Conservation (phyloP, 2,113 vertebrate genomes). For the Nerophis ophidion region DNA sequence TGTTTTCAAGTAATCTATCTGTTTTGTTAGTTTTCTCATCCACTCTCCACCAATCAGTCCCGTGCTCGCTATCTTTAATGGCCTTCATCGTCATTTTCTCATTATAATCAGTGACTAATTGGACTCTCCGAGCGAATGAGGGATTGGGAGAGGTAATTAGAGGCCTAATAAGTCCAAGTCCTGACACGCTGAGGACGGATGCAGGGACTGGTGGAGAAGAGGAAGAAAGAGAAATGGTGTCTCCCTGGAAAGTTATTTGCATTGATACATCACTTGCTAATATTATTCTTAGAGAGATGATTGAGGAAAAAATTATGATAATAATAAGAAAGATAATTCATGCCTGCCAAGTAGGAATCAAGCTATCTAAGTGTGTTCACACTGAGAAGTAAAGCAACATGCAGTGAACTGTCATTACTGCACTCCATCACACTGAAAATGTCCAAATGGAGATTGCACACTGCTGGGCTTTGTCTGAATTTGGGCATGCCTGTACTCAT, state of each 20-base stretch:
- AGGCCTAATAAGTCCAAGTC: conserved; percentile 62
- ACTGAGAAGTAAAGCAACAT: too few species aligned
- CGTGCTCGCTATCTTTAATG: conserved; percentile 60
- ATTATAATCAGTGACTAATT: conserved; percentile 71
- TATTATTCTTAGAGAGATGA: conserved; percentile 38
- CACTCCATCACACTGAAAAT: too few species aligned
- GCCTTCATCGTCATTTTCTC: conserved; percentile 65
- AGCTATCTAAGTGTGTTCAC: too few species aligned
- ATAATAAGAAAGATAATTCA: conserved; percentile 22
- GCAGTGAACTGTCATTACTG: too few species aligned
- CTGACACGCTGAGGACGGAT: conserved; percentile 61
- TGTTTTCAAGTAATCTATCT: conserved; percentile 1
- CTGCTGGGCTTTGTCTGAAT: too few species aligned
- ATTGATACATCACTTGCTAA: conserved; percentile 38
- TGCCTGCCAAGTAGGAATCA: too few species aligned
- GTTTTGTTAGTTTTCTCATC: conserved; percentile 5
- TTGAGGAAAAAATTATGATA: conserved; percentile 24
- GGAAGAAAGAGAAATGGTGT: conserved; percentile 17
- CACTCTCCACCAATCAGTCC: conserved; percentile 56
- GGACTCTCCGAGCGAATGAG: conserved; percentile 66
- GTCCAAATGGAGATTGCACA: too few species aligned
- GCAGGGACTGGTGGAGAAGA: conserved; percentile 35
- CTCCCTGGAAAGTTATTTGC: conserved; percentile 41
- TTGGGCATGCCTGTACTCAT: too few species aligned
- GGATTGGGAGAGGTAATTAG: conserved; percentile 70